Evolutionary conservation across 2,888 invertebrate species (phyloP).

Genomic region (Stenolophus ochropezus): DNA sequence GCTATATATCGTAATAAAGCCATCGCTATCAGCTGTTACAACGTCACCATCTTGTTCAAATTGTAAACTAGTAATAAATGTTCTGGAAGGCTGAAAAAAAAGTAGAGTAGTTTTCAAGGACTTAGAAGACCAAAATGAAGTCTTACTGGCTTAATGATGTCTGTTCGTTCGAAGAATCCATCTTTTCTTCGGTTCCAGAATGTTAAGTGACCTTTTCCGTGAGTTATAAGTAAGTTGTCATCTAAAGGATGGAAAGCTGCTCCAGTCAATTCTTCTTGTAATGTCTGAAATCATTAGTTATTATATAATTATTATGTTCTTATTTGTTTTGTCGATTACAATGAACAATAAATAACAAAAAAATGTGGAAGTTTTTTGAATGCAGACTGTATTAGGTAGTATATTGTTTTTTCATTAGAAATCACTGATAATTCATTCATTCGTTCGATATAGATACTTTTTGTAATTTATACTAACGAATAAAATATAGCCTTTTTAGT

Average conservation of each 20-base stretch:
- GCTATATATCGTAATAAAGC: conserved; percentile 92
- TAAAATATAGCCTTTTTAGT: too few relatives aligned
- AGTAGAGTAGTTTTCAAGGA: not conserved
- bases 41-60: conserved; percentile 95
- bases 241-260: conserved; percentile 94
- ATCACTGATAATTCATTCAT: too few relatives aligned
- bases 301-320: not conserved
- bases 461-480: too few relatives aligned
- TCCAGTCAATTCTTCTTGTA: conserved; percentile 91
- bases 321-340: too few relatives aligned
- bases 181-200: conserved; percentile 95
- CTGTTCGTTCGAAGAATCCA: conserved; percentile 92
- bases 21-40: conserved; percentile 93
- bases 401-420: too few relatives aligned
- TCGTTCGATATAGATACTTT: too few relatives aligned
- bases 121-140: not conserved
- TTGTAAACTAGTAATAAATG: conserved; percentile 89
- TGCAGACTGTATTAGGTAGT: too few relatives aligned
- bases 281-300: conserved; percentile 77
- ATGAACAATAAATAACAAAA: too few relatives aligned
- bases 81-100: conserved; percentile 82
- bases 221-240: conserved; percentile 92
- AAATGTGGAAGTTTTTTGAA: too few relatives aligned
- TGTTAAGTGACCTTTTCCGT: conserved; percentile 92
- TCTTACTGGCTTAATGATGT: conserved; percentile 88